Evolutionary conservation across 2,888 invertebrate species (phyloP).

Genomic region (Heteropelma amictum): DNA sequence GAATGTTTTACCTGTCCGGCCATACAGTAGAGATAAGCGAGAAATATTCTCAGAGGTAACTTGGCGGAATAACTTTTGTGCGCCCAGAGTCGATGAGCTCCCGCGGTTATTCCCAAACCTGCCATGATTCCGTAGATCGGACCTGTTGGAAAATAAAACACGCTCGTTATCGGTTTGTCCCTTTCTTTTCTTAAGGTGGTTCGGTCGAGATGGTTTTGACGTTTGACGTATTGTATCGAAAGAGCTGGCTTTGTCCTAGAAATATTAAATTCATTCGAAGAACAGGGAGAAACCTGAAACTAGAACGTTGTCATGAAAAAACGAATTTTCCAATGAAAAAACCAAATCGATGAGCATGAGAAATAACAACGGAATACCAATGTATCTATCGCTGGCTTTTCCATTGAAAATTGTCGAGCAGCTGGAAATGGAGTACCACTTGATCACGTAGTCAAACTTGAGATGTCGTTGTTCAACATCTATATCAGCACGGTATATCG

Average conservation of each 20-base stretch:
- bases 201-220: too few species aligned
- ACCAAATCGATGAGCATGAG: neutral
- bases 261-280: too few species aligned
- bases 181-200: too few species aligned
- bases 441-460: conserved; percentile 52
- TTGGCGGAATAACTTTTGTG: conserved; percentile 92
- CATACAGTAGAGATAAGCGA: conserved; percentile 91
- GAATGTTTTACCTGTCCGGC: conserved; percentile 88
- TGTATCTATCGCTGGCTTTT: neutral
- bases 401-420: conserved; percentile 13
- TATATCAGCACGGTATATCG: conserved; percentile 49
- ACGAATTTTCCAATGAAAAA: too few species aligned
- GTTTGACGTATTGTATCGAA: too few species aligned
- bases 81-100: conserved; percentile 96
- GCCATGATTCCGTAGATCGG: conserved; percentile 60
- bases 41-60: conserved; percentile 84
- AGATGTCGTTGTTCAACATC: conserved; percentile 33
- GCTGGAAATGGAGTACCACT: conserved; percentile 19
- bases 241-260: too few species aligned
- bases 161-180: too few species aligned
- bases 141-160: too few species aligned
- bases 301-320: too few species aligned
- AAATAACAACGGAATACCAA: neutral
- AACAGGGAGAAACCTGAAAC: too few species aligned
- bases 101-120: conserved; percentile 90